These are phyloP conservation scores for Elymnias hypermnestra DNA, from an alignment of 1,140 invertebrate species.

Conservation along the genomic window DNA sequence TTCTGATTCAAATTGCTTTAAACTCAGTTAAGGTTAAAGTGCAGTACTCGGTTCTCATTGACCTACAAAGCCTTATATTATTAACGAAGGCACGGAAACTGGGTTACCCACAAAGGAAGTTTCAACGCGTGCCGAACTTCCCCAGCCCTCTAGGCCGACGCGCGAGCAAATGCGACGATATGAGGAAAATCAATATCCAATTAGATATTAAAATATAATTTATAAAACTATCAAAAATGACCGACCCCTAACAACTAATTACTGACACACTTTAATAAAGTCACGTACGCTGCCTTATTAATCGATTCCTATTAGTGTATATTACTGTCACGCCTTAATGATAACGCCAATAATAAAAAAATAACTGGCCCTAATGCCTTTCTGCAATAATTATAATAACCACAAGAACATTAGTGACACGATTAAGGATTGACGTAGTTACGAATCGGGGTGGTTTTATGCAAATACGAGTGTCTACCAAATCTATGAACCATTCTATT, in stretches of 20 bases:
- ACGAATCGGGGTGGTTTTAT: constrained; percentile 22
- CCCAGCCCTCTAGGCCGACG: not conserved
- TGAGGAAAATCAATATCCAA: constrained; percentile 35
- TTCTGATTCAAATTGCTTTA: not conserved
- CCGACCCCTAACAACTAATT: constrained; percentile 26
- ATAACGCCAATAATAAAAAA: constrained; percentile 42
- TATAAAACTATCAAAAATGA: constrained; percentile 16
- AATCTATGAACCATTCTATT: too few species aligned
- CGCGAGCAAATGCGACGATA: constrained; percentile 5
- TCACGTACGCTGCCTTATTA: constrained; percentile 49
- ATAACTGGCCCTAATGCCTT: constrained; percentile 41
- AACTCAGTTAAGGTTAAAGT: not conserved
- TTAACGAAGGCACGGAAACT: not conserved
- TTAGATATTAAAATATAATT: constrained; percentile 19
- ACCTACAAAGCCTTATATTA: not conserved
- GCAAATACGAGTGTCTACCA: constrained; percentile 17
- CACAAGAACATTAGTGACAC: not conserved
- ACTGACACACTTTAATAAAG: constrained; percentile 49
- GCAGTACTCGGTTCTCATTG: not conserved
- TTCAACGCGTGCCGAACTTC: constrained; percentile 1
- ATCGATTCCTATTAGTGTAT: constrained; percentile 26
- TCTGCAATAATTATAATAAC: constrained; percentile 36
- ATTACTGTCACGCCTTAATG: constrained; percentile 41
- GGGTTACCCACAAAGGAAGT: not conserved
- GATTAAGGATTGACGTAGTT: constrained; percentile 35